A percentile compares a stretch with the other conserved stretches of the same genome.
Conservation (phyloP, 1,140 invertebrate genomes). For the Anoplolepis gracilipes region DNA sequence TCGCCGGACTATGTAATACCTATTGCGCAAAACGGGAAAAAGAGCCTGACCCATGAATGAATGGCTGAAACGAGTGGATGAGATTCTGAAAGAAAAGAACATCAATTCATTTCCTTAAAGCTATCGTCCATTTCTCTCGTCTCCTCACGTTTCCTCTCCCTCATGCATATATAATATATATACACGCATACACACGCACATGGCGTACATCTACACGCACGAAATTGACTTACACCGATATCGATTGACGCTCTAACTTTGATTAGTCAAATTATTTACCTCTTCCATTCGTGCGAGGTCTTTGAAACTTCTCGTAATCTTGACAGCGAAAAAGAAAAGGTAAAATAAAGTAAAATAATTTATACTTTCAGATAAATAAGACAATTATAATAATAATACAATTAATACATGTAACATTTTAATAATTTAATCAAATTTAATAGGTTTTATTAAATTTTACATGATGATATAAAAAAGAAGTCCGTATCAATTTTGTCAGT, state of each 20-base stretch:
- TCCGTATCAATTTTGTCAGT: not conserved
- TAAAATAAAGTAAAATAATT: not conserved
- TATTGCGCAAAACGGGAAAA: constrained; percentile 86
- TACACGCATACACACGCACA: not conserved
- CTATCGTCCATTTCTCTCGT: constrained; percentile 56
- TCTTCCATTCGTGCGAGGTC: not conserved
- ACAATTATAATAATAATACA: not conserved
- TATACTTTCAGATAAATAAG: not conserved
- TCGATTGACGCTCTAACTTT: constrained; percentile 16
- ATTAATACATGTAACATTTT: not conserved
- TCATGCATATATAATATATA: not conserved
- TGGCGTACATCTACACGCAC: not conserved
- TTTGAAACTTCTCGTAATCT: not conserved
- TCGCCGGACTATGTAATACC: constrained; percentile 78
- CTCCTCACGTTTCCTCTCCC: constrained; percentile 37
- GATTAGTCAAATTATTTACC: constrained; percentile 5
- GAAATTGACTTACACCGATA: not conserved
- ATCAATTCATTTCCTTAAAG: constrained; percentile 84
- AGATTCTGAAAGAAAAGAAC: constrained; percentile 86
- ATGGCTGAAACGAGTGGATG: constrained; percentile 86
- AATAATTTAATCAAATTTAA: not conserved
- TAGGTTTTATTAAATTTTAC: not conserved
- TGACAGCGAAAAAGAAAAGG: not conserved
- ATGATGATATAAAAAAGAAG: not conserved
- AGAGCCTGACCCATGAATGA: constrained; percentile 86